Evolutionary conservation across 1,140 invertebrate genomes (phyloP).

Genomic region (Listronotus bonariensis): DNA sequence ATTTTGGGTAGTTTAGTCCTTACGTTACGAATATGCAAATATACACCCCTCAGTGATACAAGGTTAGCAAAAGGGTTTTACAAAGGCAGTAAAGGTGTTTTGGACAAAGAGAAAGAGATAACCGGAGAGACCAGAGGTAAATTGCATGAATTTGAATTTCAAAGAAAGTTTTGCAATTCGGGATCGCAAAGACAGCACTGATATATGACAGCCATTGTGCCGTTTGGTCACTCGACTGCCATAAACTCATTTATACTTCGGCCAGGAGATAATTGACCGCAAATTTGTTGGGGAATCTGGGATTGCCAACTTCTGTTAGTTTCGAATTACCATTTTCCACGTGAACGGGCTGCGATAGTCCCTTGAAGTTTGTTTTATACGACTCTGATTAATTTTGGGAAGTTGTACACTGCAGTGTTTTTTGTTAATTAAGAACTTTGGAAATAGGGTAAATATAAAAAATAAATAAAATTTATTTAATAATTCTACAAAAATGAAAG

Average conservation of each 20-base stretch:
- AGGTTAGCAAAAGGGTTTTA: too few relatives aligned
- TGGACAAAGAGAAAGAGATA: background rate
- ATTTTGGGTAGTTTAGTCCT: too few relatives aligned
- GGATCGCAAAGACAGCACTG: slow-evolving; percentile 15
- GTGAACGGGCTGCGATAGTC: background rate
- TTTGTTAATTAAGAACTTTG: too few relatives aligned
- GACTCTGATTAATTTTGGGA: too few relatives aligned
- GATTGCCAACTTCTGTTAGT: slow-evolving; percentile 21
- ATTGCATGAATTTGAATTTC: slow-evolving; percentile 21
- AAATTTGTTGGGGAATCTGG: slow-evolving; percentile 32
- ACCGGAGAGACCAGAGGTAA: slow-evolving; percentile 9
- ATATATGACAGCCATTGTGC: slow-evolving; percentile 21
- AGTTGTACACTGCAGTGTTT: too few relatives aligned
- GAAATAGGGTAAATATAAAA: too few relatives aligned
- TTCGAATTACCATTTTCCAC: slow-evolving; percentile 21
- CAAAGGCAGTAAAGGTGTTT: background rate
- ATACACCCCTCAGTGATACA: background rate
- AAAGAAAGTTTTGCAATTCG: slow-evolving; percentile 27
- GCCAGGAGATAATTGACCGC: slow-evolving; percentile 29
- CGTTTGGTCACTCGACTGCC: slow-evolving; percentile 25
- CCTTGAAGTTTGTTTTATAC: too few relatives aligned
- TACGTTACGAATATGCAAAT: slow-evolving; percentile 2
- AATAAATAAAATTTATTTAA: too few relatives aligned
- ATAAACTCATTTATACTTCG: slow-evolving; percentile 35
- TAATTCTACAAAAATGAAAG: too few relatives aligned